Conservation (phyloP, 2,113 vertebrate species). For the Plecotus auritus region DNA sequence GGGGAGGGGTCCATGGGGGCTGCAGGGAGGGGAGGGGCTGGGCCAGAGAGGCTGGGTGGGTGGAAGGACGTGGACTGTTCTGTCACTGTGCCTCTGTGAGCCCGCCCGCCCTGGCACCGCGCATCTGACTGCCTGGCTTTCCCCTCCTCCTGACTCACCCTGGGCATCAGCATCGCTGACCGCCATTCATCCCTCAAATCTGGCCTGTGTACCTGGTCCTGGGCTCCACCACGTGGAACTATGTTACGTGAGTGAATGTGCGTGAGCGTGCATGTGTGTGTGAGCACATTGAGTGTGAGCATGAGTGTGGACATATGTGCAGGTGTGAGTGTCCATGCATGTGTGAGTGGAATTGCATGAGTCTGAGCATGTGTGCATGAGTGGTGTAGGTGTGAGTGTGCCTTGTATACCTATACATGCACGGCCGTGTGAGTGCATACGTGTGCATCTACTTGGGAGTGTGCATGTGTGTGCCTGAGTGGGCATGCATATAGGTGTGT, state of each 20-base stretch:
- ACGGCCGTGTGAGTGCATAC: background rate
- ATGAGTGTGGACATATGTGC: background rate
- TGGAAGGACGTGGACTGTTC: background rate
- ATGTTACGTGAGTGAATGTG: background rate
- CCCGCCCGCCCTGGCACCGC: rapidly evolving
- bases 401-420: background rate
- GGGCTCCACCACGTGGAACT: rapidly evolving
- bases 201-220: background rate
- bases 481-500: too few species aligned
- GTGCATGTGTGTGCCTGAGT: background rate
- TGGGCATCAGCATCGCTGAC: rapidly evolving
- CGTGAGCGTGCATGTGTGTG: too few species aligned
- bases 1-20: too few species aligned
- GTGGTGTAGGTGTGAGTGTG: too few species aligned
- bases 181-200: rapidly evolving
- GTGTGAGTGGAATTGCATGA: background rate
- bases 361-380: background rate
- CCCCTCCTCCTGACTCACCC: background rate
- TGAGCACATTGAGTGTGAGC: too few species aligned
- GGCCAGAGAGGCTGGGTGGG: background rate
- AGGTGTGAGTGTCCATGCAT: too few species aligned
- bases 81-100: background rate
- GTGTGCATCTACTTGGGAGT: background rate
- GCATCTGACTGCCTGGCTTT: background rate
- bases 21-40: background rate